Base-by-base conservation (phyloP, 1,140 invertebrate species). In the Helicorthomorpha holstii region DNA sequence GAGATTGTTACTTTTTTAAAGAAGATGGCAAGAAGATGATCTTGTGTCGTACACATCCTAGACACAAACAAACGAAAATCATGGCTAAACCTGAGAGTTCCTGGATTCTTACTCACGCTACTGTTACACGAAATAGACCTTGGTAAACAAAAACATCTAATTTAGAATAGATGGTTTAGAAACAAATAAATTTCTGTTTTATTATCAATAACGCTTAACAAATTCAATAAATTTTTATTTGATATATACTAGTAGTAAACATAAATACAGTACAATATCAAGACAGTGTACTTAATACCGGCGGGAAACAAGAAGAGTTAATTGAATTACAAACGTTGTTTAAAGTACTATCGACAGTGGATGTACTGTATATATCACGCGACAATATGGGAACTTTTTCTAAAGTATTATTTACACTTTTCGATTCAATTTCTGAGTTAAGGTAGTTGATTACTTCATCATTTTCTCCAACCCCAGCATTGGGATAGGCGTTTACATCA, bases 1-100 rank as follows among this genome's bases (percentile, higher is more conserved):
- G 78, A 64, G 78, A 80, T 57, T 89, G 85, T 60, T 83, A 80
- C 59, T 74, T 83, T 61, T 75, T 83, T 14, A 68, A 71, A 41
- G 67, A 77, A 50, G 72, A 85, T 61, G 74, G 80, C 54, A 70
- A 81, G 29, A 7, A 7, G 19, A 83, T 79, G 66, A 75, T 85
- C 44, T 75, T 82, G 48, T 89, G 85, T 60, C 76, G 77, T 57
- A 77, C 73, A 22, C 75, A 81, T 63, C 78, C 79, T 34, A 68
- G 83, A 49, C 85, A 89, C 59, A 88, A 88, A 59, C 83, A 86
- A 69, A 80, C 78, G 73, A 65, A 75, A 25, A 80, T 76, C 66
- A 71, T 76, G 49, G 67, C 72, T 46, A 73, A 76, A 55, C 75
- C 74, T 29, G 72, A 73, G 56, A 78, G 78, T 57, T 78, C 73